phyloP scores from a whole-genome alignment of 2,113 vertebrate species.

The Phaetusa simplex region DNA sequence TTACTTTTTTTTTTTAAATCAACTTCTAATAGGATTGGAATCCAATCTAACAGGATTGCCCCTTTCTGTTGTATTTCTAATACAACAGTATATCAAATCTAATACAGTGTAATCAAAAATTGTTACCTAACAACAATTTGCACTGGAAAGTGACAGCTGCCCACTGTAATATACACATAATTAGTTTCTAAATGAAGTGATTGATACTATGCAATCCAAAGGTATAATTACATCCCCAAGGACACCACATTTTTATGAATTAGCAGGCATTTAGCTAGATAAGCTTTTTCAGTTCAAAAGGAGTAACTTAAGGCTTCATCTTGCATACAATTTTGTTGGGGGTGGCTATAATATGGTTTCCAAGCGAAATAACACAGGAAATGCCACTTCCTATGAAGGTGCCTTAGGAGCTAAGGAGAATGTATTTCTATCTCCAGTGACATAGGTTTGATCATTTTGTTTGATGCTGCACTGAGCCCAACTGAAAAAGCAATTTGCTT shows the following conservation, averaged over 20 bases:
- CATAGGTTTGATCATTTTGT: not conserved
- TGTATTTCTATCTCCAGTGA: not conserved
- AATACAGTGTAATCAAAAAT: not conserved
- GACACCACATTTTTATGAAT: not conserved
- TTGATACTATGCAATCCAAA: not conserved
- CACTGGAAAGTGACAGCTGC: not conserved
- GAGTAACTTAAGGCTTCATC: not conserved
- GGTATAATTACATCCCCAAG: not conserved
- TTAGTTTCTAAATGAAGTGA: not conserved
- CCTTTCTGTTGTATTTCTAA: not conserved
- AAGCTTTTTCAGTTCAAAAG: not conserved
- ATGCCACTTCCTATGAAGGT: not conserved
- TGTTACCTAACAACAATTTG: not conserved
- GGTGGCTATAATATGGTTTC: not conserved
- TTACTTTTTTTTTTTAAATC: not conserved
- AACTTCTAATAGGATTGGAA: not conserved
- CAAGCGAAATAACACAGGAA: not conserved
- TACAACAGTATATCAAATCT: not conserved
- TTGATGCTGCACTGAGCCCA: constrained; percentile 12
- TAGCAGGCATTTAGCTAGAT: not conserved
- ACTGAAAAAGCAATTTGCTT: constrained; percentile 47
- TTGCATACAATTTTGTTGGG: not conserved
- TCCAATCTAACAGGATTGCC: not conserved
- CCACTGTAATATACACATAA: not conserved
- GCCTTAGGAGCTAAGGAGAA: not conserved